Conservation (phyloP, 2,888 invertebrate genomes). For the Vesta saturnalis region DNA sequence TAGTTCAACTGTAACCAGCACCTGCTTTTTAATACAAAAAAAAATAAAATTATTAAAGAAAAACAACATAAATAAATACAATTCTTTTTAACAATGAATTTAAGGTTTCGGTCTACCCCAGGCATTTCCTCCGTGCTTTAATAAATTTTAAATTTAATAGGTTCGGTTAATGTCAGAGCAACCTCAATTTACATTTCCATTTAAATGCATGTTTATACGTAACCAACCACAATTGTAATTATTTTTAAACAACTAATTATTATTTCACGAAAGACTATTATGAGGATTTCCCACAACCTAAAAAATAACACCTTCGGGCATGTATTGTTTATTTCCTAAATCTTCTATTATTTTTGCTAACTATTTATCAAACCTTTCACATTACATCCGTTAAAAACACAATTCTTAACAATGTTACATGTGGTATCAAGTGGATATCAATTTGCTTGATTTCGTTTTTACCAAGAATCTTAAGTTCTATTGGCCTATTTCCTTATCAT, state of each 20-base stretch:
- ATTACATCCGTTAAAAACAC: too few relatives aligned
- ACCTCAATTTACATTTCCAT: slow-evolving; percentile 4
- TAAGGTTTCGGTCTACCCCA: not conserved
- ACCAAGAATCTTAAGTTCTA: not conserved
- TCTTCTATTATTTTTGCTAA: not conserved
- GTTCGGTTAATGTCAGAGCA: not conserved
- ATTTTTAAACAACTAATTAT: slow-evolving; percentile 2
- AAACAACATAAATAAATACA: slow-evolving; percentile 5
- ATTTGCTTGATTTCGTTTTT: not conserved
- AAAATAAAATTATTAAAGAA: not conserved
- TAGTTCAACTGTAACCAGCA: not conserved
- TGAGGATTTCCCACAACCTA: not conserved
- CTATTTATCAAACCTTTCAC: not conserved
- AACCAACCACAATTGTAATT: not conserved
- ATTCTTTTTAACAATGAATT: slow-evolving; percentile 8
- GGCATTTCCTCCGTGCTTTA: not conserved
- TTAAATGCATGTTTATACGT: not conserved
- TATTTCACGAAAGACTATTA: not conserved
- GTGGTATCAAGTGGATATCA: too few relatives aligned
- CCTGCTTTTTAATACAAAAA: slow-evolving; percentile 10
- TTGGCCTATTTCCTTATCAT: not conserved
- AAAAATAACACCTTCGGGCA: not conserved
- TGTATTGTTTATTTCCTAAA: not conserved
- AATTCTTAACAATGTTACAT: too few relatives aligned
- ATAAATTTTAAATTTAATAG: slow-evolving; percentile 12